Percentiles rank a stretch among this genome's conserved stretches.
Conservation (phyloP, 2,888 invertebrate species). For the Trilocha varians region DNA sequence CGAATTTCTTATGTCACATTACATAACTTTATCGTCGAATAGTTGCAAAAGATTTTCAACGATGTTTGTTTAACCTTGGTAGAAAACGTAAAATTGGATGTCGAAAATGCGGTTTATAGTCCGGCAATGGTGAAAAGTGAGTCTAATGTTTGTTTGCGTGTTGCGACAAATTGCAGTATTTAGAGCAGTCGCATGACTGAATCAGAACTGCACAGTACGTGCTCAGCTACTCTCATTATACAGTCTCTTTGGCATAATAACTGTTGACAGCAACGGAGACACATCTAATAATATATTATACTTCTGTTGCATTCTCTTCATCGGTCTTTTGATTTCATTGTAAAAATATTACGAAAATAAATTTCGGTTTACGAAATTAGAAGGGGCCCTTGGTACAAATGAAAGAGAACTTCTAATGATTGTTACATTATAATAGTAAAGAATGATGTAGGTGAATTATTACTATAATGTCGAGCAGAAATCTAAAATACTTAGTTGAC, state of each 20-base stretch:
- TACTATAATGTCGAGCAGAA: neutral
- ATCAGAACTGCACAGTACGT: neutral
- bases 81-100: neutral
- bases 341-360: neutral
- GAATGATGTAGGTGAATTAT: neutral
- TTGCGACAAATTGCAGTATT: constrained; percentile 5
- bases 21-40: neutral
- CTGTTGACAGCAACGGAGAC: no score
- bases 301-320: no score
- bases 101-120: neutral
- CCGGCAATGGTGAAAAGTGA: constrained; percentile 6
- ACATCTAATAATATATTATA: no score
- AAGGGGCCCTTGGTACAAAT: neutral
- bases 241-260: no score
- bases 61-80: neutral
- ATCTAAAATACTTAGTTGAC: no score
- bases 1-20: neutral
- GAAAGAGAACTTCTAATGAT: neutral
- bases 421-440: neutral
- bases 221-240: neutral
- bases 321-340: no score
- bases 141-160: constrained; percentile 1
- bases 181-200: constrained; percentile 4
- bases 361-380: neutral
- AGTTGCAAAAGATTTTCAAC: neutral